Base-by-base conservation (phyloP, 2,797 vertebrate genomes). In the Myotis planiceps region DNA sequence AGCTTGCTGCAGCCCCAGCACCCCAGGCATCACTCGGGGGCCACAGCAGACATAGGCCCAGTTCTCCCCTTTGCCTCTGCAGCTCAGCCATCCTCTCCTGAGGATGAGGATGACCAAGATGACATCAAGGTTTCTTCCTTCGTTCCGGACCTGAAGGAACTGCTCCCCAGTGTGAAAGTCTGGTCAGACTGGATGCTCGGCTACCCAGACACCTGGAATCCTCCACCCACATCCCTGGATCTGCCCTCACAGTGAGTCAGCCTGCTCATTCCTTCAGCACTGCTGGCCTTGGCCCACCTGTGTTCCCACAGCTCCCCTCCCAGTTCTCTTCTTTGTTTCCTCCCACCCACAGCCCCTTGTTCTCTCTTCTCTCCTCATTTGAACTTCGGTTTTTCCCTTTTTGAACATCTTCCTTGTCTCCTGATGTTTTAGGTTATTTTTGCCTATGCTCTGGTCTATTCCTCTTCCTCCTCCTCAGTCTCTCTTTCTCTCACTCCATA, bases 181-280 rank as follows among this genome's bases (percentile, higher is more conserved):
- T 99, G 99, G 99, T 99, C 99, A 0, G 99, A 99, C 97, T 99
- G 99, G 99, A 99, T 99, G 99, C 98, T 99, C 37, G 99, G 99
- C 69, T 99, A 99, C 96, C 99, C 99, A 0, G 99, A 99, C 74
- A 99, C 99, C 97, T 99, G 99, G 99, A 99, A 99, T 97, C 99
- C 99, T 83, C 99, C 99, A 16, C 99, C 99, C 0, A 99, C 98
- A 39, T 98, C 98, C 90, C 98, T 99, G 2, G 98, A 98, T 94
- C 98, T 99, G 80, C 98, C 98, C 89, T 98, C 98, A 90, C 97
- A 98, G 99, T 99, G 98, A 90, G 99, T 98, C 76, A 45, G 39
- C 51, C 68, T 78, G 23, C 74, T 88, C 4, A 1, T 76, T 94
- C 32, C 85, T 90, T 71, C 15, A 2, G 25, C 39, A 32, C 51